Conservation (phyloP, 2,888 invertebrate genomes). For the Lamellibrachia columna region DNA sequence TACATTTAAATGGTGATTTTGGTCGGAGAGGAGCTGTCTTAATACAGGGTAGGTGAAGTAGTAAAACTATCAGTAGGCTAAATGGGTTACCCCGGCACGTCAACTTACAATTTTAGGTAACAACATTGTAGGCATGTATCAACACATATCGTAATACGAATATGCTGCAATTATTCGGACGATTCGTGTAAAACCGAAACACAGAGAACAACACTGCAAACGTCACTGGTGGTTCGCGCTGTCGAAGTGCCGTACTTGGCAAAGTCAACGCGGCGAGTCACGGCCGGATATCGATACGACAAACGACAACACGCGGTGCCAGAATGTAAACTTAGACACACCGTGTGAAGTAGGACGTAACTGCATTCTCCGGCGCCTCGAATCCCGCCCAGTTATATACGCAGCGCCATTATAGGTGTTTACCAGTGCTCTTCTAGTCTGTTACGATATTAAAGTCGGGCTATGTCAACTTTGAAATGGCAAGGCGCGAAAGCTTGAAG, state of each 20-base stretch:
- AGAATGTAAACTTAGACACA: neutral
- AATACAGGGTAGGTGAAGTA: too few species aligned
- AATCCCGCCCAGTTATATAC: neutral
- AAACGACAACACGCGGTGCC: neutral
- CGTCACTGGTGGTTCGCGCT: neutral
- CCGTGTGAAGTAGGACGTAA: neutral
- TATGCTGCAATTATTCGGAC: neutral
- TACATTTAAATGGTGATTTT: too few species aligned
- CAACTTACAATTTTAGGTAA: too few species aligned
- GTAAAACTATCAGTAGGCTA: too few species aligned
- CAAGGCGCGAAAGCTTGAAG: neutral
- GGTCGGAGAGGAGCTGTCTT: too few species aligned
- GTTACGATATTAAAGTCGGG: neutral
- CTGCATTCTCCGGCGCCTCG: conserved; percentile 6
- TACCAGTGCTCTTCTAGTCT: neutral
- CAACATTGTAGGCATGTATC: too few species aligned
- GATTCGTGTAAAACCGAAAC: neutral
- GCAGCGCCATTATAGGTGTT: neutral
- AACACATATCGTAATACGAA: neutral
- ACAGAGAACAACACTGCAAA: neutral
- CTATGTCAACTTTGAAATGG: neutral
- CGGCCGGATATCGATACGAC: neutral
- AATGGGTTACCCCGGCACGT: too few species aligned
- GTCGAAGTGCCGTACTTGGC: neutral
- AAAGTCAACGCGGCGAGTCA: neutral